These are phyloP conservation scores for Poeciliopsis infans DNA, from an alignment of 2,797 vertebrate species.

Conservation along the genomic window DNA sequence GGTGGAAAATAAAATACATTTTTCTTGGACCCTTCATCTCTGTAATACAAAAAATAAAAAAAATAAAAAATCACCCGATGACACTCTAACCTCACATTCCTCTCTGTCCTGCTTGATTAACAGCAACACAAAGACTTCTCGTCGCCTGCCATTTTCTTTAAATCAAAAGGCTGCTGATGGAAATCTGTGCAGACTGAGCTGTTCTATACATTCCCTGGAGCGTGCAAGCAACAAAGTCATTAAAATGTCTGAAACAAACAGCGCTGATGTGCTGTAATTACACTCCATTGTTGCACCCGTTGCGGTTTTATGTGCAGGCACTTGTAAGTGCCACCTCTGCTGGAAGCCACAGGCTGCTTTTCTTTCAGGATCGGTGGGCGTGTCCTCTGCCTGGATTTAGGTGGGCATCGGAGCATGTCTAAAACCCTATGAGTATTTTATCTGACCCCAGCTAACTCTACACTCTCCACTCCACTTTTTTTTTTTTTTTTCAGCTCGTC, in stretches of 20 bases:
- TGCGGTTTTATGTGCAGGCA: conserved; percentile 54
- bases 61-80: conserved; percentile 6
- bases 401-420: conserved; percentile 67
- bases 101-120: conserved; percentile 62
- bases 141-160: conserved; percentile 56
- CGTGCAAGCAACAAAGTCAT: conserved; percentile 62
- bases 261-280: conserved; percentile 70
- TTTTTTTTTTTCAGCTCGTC: conserved; percentile 22
- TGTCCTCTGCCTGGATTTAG: conserved; percentile 64
- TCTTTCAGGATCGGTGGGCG: conserved; percentile 72
- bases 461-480: background rate
- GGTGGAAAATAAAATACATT: conserved; percentile 8
- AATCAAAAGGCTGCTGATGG: conserved; percentile 54
- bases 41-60: background rate
- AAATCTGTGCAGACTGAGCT: conserved; percentile 59
- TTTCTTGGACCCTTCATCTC: conserved; percentile 6
- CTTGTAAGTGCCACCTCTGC: conserved; percentile 72
- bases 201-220: conserved; percentile 69
- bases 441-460: conserved; percentile 32
- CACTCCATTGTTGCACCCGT: conserved; percentile 57
- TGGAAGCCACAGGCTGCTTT: conserved; percentile 59
- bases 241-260: conserved; percentile 58
- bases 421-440: conserved; percentile 67
- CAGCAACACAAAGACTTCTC: conserved; percentile 34
- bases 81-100: conserved; percentile 63